Base-by-base conservation (phyloP, 37 sponge, comb jelly and placozoan species). In the Geodia barretti region DNA sequence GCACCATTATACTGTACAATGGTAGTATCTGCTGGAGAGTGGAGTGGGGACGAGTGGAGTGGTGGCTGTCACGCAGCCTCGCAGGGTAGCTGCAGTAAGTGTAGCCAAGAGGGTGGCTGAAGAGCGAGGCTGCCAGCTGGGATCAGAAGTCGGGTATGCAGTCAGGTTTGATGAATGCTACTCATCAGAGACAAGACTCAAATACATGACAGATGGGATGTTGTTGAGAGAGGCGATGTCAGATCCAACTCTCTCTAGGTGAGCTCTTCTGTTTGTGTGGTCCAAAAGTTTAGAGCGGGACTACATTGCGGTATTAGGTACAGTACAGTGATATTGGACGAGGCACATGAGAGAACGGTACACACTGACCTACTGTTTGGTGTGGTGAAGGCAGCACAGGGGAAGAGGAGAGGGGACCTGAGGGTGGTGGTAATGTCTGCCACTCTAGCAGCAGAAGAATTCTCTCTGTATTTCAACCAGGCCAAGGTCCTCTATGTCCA, bases 321-420 rank as follows among this genome's bases (percentile, higher is more conserved):
- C 68, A 65, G 73, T 60, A 76, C 83, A 23, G 84, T 97, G 3
- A 82, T 97, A 24, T 72, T 97, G 35, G 98, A 97, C 60, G 98
- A 97, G 67, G 98, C 98, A 40, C 98, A 97, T 64, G 98, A 95
- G 76, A 74, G 98, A 1, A 97, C 96, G 25, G 83, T 97, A 14
- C 91, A 97, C 82, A 97, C 98, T 24, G 98, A 97, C 69, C 76
- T 97, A 0, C 83, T 97, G 59, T 95, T 97, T 92, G 98, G 98
- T 17, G 78, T 97, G 5, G 78, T 95, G 17, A 97, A 97, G 75
- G 39, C 54, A n/a, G 93, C 93, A 21, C 96, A 97, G 73, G 25
- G 62, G 20, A 31, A 66, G 33, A 75, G 98, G 35, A 24, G 11
- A 24, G 69, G 79, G 61, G 39, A 43, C 19, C 73, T 93, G 42